Evolutionary conservation across 2,797 vertebrate species (phyloP), one percentile per base, ranked within the genome.

Genomic region (Brotula barbata): DNA sequence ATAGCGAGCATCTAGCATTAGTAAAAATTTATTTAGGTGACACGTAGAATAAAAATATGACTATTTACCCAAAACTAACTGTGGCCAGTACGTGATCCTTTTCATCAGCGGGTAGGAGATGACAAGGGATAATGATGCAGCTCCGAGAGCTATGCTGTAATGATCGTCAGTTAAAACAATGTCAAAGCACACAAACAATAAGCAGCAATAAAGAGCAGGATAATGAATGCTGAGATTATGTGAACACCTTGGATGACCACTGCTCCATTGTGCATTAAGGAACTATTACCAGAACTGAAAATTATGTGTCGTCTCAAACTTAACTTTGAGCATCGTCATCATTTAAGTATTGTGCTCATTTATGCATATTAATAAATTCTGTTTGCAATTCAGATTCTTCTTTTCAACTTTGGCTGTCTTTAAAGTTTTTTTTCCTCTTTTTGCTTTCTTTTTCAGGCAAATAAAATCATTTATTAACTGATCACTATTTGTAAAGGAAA

Each of bases 51-150:
- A 36, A 7, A 31, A 17, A 7, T 8, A 6, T 40, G 12, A 2
- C 31, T 23, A 47, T 85, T 80, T 81, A 99, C 97, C 97, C 75
- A 99, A 78, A 50, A 93, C 87, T 16, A 99, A 67, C 77, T 98
- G 96, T 53, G 97, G 96, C 96, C 96, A 99, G 20, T 97, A 96
- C 0, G 96, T 98, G 84, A 99, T 84, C 88, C 96, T 95, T 87
- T 99, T 99, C 96, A 97, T 97, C 63, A 98, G 84, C 0, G 94
- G 97, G 61, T 99, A 99, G 55, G 89, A 93, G 77, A 95, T 41
- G 47, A 99, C 95, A 19, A 99, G 91, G 40, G 89, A 91, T 41
- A 99, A 80, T 0, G 97, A 98, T 2, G 95, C 87, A 37, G 94
- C 94, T 69, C 95, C 96, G 54, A 99, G 89, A 64, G 88, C 64